These are phyloP conservation scores for Zygothrica quintamaculata DNA, from an alignment of 2,888 invertebrate species.

Conservation along the genomic window DNA sequence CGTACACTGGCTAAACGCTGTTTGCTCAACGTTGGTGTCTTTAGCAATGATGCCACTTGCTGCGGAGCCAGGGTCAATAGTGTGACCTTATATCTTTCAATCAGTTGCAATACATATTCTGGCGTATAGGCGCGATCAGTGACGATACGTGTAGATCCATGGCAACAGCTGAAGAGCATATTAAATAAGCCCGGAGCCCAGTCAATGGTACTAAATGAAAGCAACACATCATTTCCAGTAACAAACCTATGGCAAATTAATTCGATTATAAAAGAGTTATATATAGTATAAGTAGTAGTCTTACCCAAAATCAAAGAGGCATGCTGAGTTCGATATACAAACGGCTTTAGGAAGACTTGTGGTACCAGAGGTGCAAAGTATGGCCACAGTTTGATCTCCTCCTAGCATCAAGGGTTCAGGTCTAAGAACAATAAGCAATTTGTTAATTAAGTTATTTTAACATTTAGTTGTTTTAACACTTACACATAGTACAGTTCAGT, in stretches of 20 bases:
- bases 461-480: constrained; percentile 28
- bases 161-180: constrained; percentile 77
- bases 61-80: constrained; percentile 73
- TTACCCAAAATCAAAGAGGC: constrained; percentile 80
- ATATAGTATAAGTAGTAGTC: background rate
- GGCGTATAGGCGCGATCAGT: constrained; percentile 75
- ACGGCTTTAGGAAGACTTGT: constrained; percentile 81
- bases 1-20: constrained; percentile 68
- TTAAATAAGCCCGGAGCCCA: constrained; percentile 79
- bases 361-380: constrained; percentile 82
- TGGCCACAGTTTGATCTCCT: constrained; percentile 81
- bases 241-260: constrained; percentile 62
- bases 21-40: constrained; percentile 62
- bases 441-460: too few species aligned
- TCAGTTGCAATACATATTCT: constrained; percentile 72
- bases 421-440: constrained; percentile 36
- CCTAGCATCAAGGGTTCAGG: constrained; percentile 73
- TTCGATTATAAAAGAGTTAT: background rate
- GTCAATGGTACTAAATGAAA: constrained; percentile 80
- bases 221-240: constrained; percentile 75
- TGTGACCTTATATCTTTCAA: constrained; percentile 78
- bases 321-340: constrained; percentile 78
- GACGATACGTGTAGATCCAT: constrained; percentile 79
- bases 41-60: constrained; percentile 69
- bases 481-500: constrained; percentile 74